Percentiles rank a stretch among this genome's conserved stretches.
These are phyloP conservation scores for Betta splendens DNA, from an alignment of 2,797 vertebrate genomes.

Conservation along the genomic window DNA sequence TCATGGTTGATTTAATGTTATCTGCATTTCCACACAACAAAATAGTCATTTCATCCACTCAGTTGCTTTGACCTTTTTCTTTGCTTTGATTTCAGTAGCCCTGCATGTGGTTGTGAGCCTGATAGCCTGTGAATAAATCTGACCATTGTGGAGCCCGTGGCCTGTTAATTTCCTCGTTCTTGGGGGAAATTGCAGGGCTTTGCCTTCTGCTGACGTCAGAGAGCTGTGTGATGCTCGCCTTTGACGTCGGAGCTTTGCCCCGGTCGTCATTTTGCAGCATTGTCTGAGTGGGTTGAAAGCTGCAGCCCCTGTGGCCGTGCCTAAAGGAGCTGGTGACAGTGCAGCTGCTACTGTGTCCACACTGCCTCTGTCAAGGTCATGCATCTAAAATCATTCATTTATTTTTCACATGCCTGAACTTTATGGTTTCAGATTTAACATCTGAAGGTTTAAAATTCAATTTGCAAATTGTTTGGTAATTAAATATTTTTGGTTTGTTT, in stretches of 20 bases:
- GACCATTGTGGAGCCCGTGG: constrained; percentile 16
- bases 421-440: background rate
- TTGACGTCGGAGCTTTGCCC: constrained; percentile 67
- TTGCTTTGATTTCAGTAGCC: constrained; percentile 9
- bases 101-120: constrained; percentile 15
- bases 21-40: constrained; percentile 9
- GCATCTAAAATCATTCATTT: constrained; percentile 14
- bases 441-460: constrained; percentile 4
- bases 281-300: constrained; percentile 53
- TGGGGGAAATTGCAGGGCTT: constrained; percentile 51
- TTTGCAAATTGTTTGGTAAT: too few relatives aligned
- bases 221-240: constrained; percentile 41
- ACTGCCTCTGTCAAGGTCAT: constrained; percentile 46
- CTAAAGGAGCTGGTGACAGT: constrained; percentile 42
- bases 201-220: constrained; percentile 61
- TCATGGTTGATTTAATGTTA: constrained; percentile 18
- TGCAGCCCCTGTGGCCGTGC: constrained; percentile 56
- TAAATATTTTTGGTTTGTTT: background rate
- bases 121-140: constrained; percentile 21
- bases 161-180: constrained; percentile 42
- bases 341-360: constrained; percentile 60
- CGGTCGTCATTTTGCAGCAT: constrained; percentile 53
- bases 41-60: background rate
- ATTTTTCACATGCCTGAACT: constrained; percentile 15
- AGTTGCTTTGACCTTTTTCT: background rate